Conservation (phyloP, 2,113 vertebrate species). For the Cynoglossus semilaevis region DNA sequence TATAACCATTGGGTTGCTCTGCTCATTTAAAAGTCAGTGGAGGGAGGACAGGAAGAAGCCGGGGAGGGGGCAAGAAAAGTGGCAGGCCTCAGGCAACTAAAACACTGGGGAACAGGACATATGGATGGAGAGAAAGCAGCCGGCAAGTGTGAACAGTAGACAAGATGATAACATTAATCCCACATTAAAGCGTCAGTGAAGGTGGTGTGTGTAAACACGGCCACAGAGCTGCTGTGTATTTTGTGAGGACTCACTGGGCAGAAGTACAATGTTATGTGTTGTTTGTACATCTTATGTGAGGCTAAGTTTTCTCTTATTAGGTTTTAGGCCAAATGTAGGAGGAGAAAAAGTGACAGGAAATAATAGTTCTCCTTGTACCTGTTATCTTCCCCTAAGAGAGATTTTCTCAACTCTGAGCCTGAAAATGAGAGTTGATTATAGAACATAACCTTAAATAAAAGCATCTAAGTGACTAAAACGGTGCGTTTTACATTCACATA, state of each 20-base stretch:
- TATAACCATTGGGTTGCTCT: slow-evolving; percentile 51
- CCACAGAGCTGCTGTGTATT: slow-evolving; percentile 34
- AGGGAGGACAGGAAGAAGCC: slow-evolving; percentile 30
- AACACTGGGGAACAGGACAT: slow-evolving; percentile 31
- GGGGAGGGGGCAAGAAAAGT: slow-evolving; percentile 28
- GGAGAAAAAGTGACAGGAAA: not conserved
- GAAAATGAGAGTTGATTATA: slow-evolving; percentile 24
- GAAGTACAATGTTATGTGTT: not conserved
- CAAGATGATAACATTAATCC: slow-evolving; percentile 47
- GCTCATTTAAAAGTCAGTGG: slow-evolving; percentile 63
- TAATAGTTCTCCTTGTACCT: slow-evolving; percentile 3
- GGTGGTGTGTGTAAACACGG: slow-evolving; percentile 41
- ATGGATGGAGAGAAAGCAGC: slow-evolving; percentile 19
- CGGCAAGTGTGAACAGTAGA: slow-evolving; percentile 30
- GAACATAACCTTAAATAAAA: slow-evolving; percentile 35
- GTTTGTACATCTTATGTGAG: slow-evolving; percentile 15
- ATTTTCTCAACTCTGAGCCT: slow-evolving; percentile 3
- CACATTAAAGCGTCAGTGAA: slow-evolving; percentile 26
- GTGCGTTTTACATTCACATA: slow-evolving; percentile 37
- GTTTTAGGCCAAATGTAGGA: slow-evolving; percentile 4
- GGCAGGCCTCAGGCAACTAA: slow-evolving; percentile 23
- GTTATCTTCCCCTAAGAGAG: not conserved
- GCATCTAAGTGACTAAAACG: slow-evolving; percentile 34
- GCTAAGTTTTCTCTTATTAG: slow-evolving; percentile 4
- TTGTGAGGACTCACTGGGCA: not conserved